Evolutionary conservation across 2,888 invertebrate genomes (phyloP).

Genomic region (Psococerastis gibbosa): DNA sequence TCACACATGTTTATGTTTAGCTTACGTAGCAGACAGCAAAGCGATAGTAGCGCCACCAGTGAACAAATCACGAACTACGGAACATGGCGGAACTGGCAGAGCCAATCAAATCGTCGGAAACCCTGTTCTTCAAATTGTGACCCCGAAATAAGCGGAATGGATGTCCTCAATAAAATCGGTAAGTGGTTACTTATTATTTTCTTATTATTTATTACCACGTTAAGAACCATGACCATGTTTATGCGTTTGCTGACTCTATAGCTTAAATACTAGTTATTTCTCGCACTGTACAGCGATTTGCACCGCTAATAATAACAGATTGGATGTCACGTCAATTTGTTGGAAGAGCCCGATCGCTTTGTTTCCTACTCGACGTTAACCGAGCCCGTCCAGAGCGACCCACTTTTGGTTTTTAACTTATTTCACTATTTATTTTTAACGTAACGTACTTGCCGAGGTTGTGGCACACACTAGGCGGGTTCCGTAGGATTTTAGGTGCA

Average conservation of each 20-base stretch:
- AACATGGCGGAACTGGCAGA: conserved; percentile 13
- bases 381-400: background rate
- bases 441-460: conserved; percentile 1
- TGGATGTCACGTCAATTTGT: no score
- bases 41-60: background rate
- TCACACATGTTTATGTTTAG: background rate
- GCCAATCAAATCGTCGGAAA: conserved; percentile 19
- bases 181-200: conserved; percentile 9
- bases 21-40: background rate
- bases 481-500: conserved; percentile 10
- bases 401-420: background rate
- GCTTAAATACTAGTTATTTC: no score
- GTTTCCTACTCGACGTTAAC: no score
- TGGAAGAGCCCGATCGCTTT: no score
- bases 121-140: conserved; percentile 19
- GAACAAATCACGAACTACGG: background rate
- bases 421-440: background rate
- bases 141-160: conserved; percentile 15
- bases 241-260: background rate
- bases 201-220: background rate
- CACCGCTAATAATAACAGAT: no score
- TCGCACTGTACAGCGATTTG: no score
- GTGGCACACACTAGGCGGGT: background rate
- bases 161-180: conserved; percentile 7
- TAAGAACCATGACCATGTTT: background rate